These are phyloP conservation scores for Galaxea fascicularis DNA, from an alignment of 92 coral and sea anemone genomes.

Conservation along the genomic window DNA sequence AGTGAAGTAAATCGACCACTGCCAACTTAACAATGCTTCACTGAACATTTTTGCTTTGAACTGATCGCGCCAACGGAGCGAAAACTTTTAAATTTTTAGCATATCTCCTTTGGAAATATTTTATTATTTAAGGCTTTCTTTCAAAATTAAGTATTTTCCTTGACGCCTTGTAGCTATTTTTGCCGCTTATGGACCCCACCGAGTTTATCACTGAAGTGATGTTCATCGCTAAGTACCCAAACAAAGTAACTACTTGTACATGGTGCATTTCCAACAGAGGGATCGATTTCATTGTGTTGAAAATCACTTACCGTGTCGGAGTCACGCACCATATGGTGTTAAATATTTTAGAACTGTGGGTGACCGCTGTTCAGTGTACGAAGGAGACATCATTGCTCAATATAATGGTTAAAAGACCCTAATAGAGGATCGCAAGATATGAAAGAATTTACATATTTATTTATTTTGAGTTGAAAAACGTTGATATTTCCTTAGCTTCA, in stretches of 20 bases:
- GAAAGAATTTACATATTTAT: not conserved
- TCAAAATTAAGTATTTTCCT: not conserved
- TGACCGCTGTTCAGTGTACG: no score
- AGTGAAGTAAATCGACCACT: no score
- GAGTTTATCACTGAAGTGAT: not conserved
- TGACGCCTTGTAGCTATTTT: not conserved
- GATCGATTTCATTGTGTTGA: no score
- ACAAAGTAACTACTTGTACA: no score
- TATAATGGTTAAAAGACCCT: not conserved
- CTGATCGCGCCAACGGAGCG: constrained; percentile 44
- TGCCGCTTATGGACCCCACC: not conserved
- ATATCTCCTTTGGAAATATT: constrained; percentile 10
- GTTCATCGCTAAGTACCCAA: no score
- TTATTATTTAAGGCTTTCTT: not conserved
- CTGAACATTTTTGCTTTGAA: not conserved
- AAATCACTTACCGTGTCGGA: no score
- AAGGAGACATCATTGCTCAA: not conserved
- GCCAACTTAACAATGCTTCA: not conserved
- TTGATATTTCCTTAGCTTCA: not conserved
- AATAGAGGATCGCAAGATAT: not conserved
- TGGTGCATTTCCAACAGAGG: no score
- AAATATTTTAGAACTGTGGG: not conserved
- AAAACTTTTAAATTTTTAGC: constrained; percentile 4
- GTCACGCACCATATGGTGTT: no score
- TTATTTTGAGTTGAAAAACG: not conserved